Percentiles rank a stretch among this genome's conserved stretches.
phyloP scores from a whole-genome alignment of 2,888 invertebrate genomes.

The Gastrophysa polygoni region DNA sequence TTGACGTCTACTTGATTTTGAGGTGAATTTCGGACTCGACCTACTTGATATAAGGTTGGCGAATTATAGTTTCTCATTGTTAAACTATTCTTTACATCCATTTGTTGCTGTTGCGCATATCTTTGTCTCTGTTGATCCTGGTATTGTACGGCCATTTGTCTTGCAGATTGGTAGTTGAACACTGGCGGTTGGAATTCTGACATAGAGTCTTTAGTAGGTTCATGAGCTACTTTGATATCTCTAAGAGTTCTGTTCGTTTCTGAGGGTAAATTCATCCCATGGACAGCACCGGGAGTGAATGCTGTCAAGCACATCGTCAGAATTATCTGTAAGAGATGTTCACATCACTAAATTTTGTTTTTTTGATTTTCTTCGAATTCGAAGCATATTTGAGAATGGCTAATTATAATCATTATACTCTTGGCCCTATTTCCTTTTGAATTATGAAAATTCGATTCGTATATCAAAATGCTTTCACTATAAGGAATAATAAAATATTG shows the following conservation, averaged over 20 bases:
- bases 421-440: too few species aligned
- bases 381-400: too few species aligned
- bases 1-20: neutral
- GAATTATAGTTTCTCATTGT: neutral
- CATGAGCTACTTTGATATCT: neutral
- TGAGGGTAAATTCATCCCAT: conserved; percentile 43
- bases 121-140: conserved; percentile 48
- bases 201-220: neutral
- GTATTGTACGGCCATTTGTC: conserved; percentile 32
- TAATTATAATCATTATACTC: too few species aligned
- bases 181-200: conserved; percentile 32
- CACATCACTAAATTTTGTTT: neutral
- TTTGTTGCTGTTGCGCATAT: conserved; percentile 51
- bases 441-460: too few species aligned
- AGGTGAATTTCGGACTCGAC: neutral
- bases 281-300: conserved; percentile 16
- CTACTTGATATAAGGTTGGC: neutral
- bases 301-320: conserved; percentile 5
- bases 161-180: conserved; percentile 44
- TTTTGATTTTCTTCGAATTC: neutral
- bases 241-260: conserved; percentile 13
- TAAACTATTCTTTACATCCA: conserved; percentile 33
- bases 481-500: too few species aligned
- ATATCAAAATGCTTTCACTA: too few species aligned
- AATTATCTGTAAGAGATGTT: conserved; percentile 9